Evolutionary conservation across 2,113 vertebrate genomes (phyloP).

Genomic region (Silurus meridionalis): DNA sequence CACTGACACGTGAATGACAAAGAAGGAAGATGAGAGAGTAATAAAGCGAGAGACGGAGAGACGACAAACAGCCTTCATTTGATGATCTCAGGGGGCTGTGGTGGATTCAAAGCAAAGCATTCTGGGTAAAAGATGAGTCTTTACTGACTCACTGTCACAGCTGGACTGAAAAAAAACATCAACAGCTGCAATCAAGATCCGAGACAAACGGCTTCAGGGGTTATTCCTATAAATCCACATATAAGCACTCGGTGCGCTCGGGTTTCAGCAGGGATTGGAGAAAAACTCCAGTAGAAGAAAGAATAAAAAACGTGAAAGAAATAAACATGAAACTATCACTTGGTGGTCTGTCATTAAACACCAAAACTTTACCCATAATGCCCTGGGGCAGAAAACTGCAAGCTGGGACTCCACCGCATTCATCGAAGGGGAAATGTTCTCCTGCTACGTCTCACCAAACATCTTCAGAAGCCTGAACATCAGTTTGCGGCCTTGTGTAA

Average conservation of each 20-base stretch:
- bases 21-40: not conserved
- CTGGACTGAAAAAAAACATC: slow-evolving; percentile 51
- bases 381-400: not conserved
- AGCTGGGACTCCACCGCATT: not conserved
- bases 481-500: not conserved
- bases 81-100: slow-evolving; percentile 42
- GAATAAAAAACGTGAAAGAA: slow-evolving; percentile 30
- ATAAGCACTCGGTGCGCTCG: not conserved
- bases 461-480: not conserved
- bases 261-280: not conserved
- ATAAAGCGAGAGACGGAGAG: not conserved
- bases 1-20: not conserved
- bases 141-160: slow-evolving; percentile 52
- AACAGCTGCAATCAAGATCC: slow-evolving; percentile 65
- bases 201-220: slow-evolving; percentile 37
- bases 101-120: slow-evolving; percentile 61
- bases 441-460: not conserved
- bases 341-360: not conserved
- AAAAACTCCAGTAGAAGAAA: not conserved
- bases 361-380: slow-evolving; percentile 1
- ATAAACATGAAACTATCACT: not conserved
- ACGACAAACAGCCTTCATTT: not conserved
- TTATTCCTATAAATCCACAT: not conserved
- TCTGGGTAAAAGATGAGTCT: slow-evolving; percentile 38
- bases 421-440: not conserved